A percentile compares a stretch with the other conserved stretches of the same genome.
Evolutionary conservation across 1,140 invertebrate genomes (phyloP).

Genomic region (Hycleus cichorii): DNA sequence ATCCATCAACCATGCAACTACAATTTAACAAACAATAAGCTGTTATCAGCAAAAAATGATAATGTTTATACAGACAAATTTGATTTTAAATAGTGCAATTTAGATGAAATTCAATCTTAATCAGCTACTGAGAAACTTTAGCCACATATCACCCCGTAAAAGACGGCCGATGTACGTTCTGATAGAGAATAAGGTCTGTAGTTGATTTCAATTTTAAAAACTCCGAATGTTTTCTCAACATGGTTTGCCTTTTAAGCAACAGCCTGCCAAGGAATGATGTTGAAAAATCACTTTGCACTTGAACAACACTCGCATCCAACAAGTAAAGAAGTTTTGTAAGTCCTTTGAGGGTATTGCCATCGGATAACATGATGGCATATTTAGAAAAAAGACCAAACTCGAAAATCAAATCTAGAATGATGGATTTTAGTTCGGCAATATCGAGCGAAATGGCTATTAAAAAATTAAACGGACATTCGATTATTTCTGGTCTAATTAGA

Average conservation of each 20-base stretch:
- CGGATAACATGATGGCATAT: constrained; percentile 4
- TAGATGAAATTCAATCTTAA: too few species aligned
- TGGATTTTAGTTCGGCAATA: not conserved
- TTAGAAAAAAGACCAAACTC: constrained; percentile 4
- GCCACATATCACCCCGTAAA: too few species aligned
- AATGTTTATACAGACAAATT: too few species aligned
- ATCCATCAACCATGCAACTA: too few species aligned
- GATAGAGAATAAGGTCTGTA: not conserved
- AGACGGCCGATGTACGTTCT: too few species aligned
- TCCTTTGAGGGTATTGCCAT: constrained; percentile 10
- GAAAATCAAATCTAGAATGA: not conserved
- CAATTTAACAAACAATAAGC: too few species aligned
- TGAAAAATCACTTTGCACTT: constrained; percentile 12
- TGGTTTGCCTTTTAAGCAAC: constrained; percentile 18
- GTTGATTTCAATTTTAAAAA: constrained; percentile 18
- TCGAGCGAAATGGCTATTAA: constrained; percentile 3
- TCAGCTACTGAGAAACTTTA: too few species aligned
- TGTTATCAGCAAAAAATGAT: too few species aligned
- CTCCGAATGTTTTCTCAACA: constrained; percentile 17
- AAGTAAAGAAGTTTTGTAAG: constrained; percentile 6
- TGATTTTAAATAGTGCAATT: too few species aligned
- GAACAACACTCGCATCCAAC: constrained; percentile 2
- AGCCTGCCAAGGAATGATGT: constrained; percentile 9
- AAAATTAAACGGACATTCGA: constrained; percentile 12
- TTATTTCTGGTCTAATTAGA: constrained; percentile 16